phyloP scores from a whole-genome alignment of 2,888 invertebrate species.

The Orchestes rusci region DNA sequence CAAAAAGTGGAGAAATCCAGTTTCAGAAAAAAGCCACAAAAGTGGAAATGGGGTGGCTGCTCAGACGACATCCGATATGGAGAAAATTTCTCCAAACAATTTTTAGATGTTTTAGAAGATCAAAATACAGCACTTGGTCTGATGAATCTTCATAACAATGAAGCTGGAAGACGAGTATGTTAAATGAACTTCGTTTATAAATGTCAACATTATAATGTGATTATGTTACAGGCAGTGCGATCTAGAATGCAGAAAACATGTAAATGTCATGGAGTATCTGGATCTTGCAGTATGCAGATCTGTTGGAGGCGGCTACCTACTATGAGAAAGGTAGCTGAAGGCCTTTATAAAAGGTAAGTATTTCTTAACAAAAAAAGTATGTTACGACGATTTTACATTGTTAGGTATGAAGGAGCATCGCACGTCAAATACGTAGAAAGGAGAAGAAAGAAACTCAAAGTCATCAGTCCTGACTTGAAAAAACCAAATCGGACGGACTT shows the following conservation, averaged over 20 bases:
- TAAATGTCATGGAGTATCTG: conserved; percentile 92
- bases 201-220: too few species aligned
- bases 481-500: conserved; percentile 86
- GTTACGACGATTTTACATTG: conserved; percentile 5
- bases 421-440: conserved; percentile 68
- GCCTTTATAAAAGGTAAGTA: conserved; percentile 55
- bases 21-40: too few species aligned
- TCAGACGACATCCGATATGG: conserved; percentile 86
- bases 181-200: too few species aligned
- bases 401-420: conserved; percentile 74
- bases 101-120: conserved; percentile 77
- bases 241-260: conserved; percentile 80
- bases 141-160: conserved; percentile 90
- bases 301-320: conserved; percentile 82
- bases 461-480: conserved; percentile 69
- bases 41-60: conserved; percentile 92
- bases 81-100: conserved; percentile 77
- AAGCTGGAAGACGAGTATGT: conserved; percentile 78
- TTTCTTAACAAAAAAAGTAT: background rate
- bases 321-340: conserved; percentile 70
- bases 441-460: conserved; percentile 59
- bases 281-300: conserved; percentile 82
- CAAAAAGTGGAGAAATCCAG: too few species aligned
- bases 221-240: conserved; percentile 54
- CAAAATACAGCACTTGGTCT: conserved; percentile 64